Base-by-base conservation (phyloP, 1,140 invertebrate species). In the Bacillus rossius region DNA sequence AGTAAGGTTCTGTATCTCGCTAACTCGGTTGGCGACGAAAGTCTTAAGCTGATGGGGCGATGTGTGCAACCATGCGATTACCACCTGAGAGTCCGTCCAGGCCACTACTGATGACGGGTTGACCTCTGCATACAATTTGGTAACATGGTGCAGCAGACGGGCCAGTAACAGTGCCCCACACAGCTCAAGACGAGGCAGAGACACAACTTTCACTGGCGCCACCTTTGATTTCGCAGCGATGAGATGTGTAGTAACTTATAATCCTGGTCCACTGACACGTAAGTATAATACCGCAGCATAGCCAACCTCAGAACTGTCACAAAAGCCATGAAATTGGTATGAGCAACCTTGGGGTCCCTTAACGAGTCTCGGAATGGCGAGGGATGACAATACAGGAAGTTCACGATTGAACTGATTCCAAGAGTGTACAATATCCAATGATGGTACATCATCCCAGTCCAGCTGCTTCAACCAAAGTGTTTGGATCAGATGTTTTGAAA, bases 401-500 rank as follows among this genome's bases (percentile, higher is more conserved):
- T 51, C 53, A 3, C 26, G 22, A 37, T 57, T 57, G 20, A 62
- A 67, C 3, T 37, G 20, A 16, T 29, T 60, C 69, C 68, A 72
- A 49, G 66, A 45, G 26, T 41, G 7, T 57, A n/a, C 25, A 8
- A 64, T 19, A 3, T 62, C 57, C 13, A 23, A 4, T 13, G 65
- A 48, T 5, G 73, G n/a, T 8, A 40, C 14, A 14, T 71, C 63
- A 57, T 78, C 76, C 75, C 75, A 78, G 4, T 61, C 62, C 4
- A 67, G 8, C 8, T 66, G 56, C 14, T 55, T 8, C 14, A 66
- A 25, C 75, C 75, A 75, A 4, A 79, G 38, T 29, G 68, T 59
- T 66, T 79, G 76, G n/a, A 79, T 68, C 0, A 78, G 57, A 0
- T 78, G 69, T 65, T 79, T 79, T 10, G 68, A 66, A 8, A 22